Evolutionary conservation across 2,797 vertebrate species (phyloP), one percentile per base, ranked within the genome.

Genomic region (Phalanger gymnotis): DNA sequence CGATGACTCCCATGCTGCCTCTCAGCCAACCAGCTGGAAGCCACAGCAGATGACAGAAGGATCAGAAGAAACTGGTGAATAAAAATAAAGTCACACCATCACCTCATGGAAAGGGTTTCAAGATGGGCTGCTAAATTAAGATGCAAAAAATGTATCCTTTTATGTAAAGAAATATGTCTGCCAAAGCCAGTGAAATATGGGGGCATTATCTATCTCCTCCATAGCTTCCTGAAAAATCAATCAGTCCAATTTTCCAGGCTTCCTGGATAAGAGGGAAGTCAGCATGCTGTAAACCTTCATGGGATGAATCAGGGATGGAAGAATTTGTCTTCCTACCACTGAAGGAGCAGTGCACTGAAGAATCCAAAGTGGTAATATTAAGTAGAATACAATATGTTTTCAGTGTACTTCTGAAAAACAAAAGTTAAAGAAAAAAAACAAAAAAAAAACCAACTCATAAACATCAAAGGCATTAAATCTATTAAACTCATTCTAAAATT

Each of bases 141-240:
- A 40, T 54, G 0, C 27, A 47, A 95, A 87, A 96, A 94, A 52
- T 58, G 89, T 57, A 92, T 89, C 47, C 92, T 93, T 92, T 95
- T 90, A 73, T 51, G 90, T 58, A 92, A 92, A 91, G 54, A 16
- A 53, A 22, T 53, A 1, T 51, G 58, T 56, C 54, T n/a, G 34
- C 61, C 92, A 47, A 57, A 81, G 57, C 90, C 53, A 92, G 28
- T 92, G 66, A 87, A 92, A 90, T 93, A 52, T 55, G 30, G 53
- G 3, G 54, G 92, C 93, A 96, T 98, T 98, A 98, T 98, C 97
- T 98, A 73, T 90, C 94, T 98, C 96, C 94, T 98, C 97, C 98
- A 98, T 97, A 98, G 98, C 98, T 97, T 97, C 97, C 97, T 95
- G 81, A 94, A 22, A 58, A 94, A 94, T 53, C 54, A 66, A 34